phyloP scores from a whole-genome alignment of 2,888 invertebrate species.

The Thymelicus acteon region DNA sequence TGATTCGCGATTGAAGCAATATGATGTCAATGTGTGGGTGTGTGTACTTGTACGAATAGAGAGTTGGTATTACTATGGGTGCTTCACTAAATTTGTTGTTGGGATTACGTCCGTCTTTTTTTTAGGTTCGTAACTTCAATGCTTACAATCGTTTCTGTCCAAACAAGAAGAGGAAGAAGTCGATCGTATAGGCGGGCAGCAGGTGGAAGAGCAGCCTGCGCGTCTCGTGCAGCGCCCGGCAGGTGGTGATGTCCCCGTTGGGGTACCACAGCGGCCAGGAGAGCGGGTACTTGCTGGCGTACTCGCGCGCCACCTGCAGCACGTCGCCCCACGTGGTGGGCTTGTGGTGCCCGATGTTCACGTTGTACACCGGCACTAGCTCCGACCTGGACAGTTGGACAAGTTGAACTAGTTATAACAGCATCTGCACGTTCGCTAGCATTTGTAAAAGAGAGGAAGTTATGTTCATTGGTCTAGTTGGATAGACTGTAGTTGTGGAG shows the following conservation, averaged over 20 bases:
- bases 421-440: too few species aligned
- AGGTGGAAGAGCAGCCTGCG: conserved; percentile 89
- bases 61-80: too few species aligned
- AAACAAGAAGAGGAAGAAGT: conserved; percentile 88
- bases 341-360: conserved; percentile 92
- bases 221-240: conserved; percentile 86
- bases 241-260: conserved; percentile 90
- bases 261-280: conserved; percentile 94
- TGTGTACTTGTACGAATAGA: too few species aligned
- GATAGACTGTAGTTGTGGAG: too few species aligned
- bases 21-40: too few species aligned
- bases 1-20: too few species aligned
- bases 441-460: too few species aligned
- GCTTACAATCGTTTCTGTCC: conserved; percentile 93
- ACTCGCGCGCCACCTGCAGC: conserved; percentile 87
- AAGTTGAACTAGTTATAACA: conserved; percentile 17
- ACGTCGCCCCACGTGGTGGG: conserved; percentile 95
- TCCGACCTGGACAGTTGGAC: conserved; percentile 85
- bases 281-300: conserved; percentile 90
- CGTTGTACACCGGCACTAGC: conserved; percentile 93
- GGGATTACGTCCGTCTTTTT: too few species aligned
- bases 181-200: conserved; percentile 92
- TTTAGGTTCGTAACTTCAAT: too few species aligned
- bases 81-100: too few species aligned
- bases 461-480: too few species aligned